phyloP scores from a whole-genome alignment of 1,140 invertebrate genomes.

The Hermetia illucens region DNA sequence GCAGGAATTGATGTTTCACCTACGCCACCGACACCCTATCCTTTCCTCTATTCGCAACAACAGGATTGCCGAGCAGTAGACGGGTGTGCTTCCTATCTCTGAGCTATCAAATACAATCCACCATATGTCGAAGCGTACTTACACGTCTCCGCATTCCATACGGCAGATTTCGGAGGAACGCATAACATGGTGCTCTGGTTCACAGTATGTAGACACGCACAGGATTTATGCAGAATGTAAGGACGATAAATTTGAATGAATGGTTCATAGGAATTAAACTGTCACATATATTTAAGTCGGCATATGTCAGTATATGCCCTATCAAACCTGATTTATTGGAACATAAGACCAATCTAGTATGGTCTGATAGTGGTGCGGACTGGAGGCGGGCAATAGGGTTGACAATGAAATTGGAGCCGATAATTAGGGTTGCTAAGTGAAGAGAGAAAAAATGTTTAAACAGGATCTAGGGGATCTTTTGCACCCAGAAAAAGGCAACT shows the following conservation, averaged over 20 bases:
- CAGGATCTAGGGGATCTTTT: too few relatives aligned
- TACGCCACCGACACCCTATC: too few relatives aligned
- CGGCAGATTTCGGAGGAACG: background rate
- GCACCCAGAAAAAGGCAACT: too few relatives aligned
- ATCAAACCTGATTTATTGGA: background rate
- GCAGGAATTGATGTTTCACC: constrained; percentile 1
- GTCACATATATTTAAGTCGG: background rate
- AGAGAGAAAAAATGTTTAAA: too few relatives aligned
- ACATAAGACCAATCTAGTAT: background rate
- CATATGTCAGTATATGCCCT: constrained; percentile 1
- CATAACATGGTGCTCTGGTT: background rate
- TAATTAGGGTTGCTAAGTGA: too few relatives aligned
- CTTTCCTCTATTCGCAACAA: background rate
- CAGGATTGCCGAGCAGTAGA: background rate
- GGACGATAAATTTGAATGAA: constrained; percentile 1
- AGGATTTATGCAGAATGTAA: too few relatives aligned
- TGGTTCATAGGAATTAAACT: constrained; percentile 1
- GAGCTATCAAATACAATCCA: too few relatives aligned
- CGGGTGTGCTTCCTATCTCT: background rate
- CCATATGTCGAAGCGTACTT: too few relatives aligned
- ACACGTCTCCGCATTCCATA: too few relatives aligned
- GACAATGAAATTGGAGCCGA: too few relatives aligned
- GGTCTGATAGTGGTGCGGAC: too few relatives aligned
- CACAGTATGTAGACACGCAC: background rate
- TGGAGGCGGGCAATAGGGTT: too few relatives aligned